phyloP scores from a whole-genome alignment of 2,113 vertebrate species.

The Pristiophorus japonicus region DNA sequence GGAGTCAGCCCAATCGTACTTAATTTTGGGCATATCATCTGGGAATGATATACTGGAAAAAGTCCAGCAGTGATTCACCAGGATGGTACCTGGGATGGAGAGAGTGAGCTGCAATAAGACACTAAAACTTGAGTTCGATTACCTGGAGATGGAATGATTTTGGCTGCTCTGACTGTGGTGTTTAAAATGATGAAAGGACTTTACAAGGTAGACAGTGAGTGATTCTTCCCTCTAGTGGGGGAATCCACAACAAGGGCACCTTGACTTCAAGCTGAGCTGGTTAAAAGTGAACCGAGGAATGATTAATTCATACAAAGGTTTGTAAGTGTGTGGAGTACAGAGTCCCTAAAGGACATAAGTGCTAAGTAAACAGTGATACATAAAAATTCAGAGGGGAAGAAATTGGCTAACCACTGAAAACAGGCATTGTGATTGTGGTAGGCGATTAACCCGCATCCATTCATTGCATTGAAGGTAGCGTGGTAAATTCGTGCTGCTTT shows the following conservation, averaged over 20 bases:
- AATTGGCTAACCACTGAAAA: too few relatives aligned
- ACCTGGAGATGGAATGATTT: background rate
- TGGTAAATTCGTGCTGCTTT: too few relatives aligned
- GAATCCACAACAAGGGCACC: background rate
- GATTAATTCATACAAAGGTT: background rate
- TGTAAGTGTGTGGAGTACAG: background rate
- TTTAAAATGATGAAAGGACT: background rate
- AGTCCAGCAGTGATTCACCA: background rate
- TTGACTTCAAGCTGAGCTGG: background rate
- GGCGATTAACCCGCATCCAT: too few relatives aligned
- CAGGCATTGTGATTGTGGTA: too few relatives aligned
- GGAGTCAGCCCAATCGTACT: background rate
- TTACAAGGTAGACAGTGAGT: background rate
- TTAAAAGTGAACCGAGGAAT: background rate
- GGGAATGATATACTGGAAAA: background rate
- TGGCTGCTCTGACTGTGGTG: background rate
- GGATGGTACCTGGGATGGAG: background rate
- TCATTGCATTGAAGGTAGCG: too few relatives aligned
- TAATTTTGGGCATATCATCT: background rate
- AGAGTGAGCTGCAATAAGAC: background rate
- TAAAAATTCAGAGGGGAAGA: background rate
- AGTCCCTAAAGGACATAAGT: background rate
- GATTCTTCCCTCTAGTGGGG: background rate
- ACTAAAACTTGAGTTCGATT: background rate
- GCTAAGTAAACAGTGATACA: background rate